These are phyloP conservation scores for Drosophila erecta DNA, from an alignment of 1,140 invertebrate species.

Conservation along the genomic window DNA sequence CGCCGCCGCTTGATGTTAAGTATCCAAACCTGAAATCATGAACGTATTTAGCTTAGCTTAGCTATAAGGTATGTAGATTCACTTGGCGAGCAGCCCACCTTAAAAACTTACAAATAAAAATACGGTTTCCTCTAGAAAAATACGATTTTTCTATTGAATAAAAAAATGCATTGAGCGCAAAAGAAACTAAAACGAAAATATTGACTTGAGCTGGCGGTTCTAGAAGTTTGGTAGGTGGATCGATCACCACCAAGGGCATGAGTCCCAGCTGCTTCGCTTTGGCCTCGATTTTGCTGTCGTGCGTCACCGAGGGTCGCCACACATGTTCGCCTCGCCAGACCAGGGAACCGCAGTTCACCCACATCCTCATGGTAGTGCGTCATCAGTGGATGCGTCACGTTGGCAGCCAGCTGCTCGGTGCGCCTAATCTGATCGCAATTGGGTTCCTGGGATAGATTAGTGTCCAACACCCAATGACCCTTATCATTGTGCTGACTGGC, in stretches of 20 bases:
- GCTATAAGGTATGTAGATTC: slow-evolving; percentile 79
- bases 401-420: background rate
- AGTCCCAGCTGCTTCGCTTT: slow-evolving; percentile 27
- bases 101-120: slow-evolving; percentile 67
- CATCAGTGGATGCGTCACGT: slow-evolving; percentile 6
- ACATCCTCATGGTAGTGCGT: background rate
- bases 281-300: slow-evolving; percentile 1
- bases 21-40: slow-evolving; percentile 47
- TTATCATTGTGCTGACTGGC: too few species aligned
- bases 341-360: slow-evolving; percentile 6
- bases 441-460: background rate
- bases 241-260: slow-evolving; percentile 4
- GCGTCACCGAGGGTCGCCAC: slow-evolving; percentile 14
- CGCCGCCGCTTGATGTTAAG: slow-evolving; percentile 66
- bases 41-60: slow-evolving; percentile 47
- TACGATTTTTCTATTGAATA: slow-evolving; percentile 78
- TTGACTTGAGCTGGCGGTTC: slow-evolving; percentile 67
- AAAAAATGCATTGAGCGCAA: slow-evolving; percentile 55
- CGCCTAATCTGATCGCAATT: slow-evolving; percentile 4
- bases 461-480: background rate
- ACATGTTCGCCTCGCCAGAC: slow-evolving; percentile 1
- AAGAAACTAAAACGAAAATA: slow-evolving; percentile 47
- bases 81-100: slow-evolving; percentile 26
- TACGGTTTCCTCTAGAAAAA: slow-evolving; percentile 72
- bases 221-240: slow-evolving; percentile 59